phyloP scores from a whole-genome alignment of 1,140 invertebrate species.

The Cotesia chilonis region DNA sequence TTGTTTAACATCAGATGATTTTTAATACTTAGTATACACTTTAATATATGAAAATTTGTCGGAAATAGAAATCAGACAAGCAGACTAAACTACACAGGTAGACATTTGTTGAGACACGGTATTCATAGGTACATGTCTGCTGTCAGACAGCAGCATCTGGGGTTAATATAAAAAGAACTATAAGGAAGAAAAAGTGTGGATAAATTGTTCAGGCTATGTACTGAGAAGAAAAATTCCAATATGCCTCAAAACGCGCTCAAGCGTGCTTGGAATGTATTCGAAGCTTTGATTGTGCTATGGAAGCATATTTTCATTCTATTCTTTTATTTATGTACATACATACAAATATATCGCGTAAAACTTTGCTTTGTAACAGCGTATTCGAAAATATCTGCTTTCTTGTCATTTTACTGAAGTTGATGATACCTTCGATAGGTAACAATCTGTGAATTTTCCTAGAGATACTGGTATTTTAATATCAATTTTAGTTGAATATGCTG shows the following conservation, averaged over 20 bases:
- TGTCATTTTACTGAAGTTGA: not conserved
- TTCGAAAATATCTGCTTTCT: conserved; percentile 5
- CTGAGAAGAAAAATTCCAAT: conserved; percentile 54
- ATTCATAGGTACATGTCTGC: conserved; percentile 43
- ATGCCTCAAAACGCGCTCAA: conserved; percentile 51
- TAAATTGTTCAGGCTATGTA: conserved; percentile 34
- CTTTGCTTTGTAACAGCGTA: conserved; percentile 3
- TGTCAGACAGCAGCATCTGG: conserved; percentile 31
- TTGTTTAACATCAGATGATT: not conserved
- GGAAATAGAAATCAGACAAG: conserved; percentile 2
- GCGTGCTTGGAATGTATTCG: conserved; percentile 56
- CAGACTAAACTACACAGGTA: conserved; percentile 11
- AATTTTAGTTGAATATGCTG: no score
- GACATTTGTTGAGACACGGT: conserved; percentile 26
- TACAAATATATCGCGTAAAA: conserved; percentile 1
- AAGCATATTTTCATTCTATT: conserved; percentile 56
- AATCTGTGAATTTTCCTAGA: conserved; percentile 4
- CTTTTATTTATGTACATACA: conserved; percentile 7
- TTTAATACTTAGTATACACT: not conserved
- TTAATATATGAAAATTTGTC: not conserved
- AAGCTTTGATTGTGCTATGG: conserved; percentile 55
- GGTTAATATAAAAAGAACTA: conserved; percentile 1
- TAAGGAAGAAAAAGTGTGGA: conserved; percentile 35
- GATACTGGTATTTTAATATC: no score
- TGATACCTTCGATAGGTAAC: not conserved